These are phyloP conservation scores for Perizoma affinitatum DNA, from an alignment of 2,888 invertebrate genomes.

Conservation along the genomic window DNA sequence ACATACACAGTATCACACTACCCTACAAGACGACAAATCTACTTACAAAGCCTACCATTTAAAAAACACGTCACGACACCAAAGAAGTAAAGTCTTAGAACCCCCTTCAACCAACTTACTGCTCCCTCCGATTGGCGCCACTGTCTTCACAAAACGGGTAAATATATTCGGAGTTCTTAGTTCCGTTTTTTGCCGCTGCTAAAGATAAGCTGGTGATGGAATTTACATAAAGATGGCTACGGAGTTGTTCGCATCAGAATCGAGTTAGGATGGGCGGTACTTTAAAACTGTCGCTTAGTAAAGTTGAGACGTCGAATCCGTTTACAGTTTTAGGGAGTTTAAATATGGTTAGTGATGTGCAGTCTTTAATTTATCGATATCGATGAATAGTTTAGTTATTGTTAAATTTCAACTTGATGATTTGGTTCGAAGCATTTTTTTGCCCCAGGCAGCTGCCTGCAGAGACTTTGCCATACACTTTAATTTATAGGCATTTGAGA, in stretches of 20 bases:
- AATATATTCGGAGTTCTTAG: conserved; percentile 35
- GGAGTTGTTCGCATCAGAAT: conserved; percentile 74
- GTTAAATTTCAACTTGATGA: no score
- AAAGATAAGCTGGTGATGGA: conserved; percentile 58
- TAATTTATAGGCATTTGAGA: no score
- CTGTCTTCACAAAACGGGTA: conserved; percentile 33
- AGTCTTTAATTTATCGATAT: conserved; percentile 16
- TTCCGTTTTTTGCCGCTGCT: conserved; percentile 46
- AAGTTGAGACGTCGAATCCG: conserved; percentile 77
- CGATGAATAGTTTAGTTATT: background rate
- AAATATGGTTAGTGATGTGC: conserved; percentile 47
- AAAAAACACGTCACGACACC: conserved; percentile 69
- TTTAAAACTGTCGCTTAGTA: conserved; percentile 81
- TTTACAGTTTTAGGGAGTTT: conserved; percentile 75
- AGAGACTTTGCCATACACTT: no score
- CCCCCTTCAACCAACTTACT: conserved; percentile 45
- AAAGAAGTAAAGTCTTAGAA: conserved; percentile 62
- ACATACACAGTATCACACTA: conserved; percentile 21
- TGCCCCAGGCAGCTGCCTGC: no score
- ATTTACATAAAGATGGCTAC: conserved; percentile 80
- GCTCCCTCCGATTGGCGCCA: conserved; percentile 36
- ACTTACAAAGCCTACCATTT: conserved; percentile 64
- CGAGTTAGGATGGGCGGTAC: conserved; percentile 76
- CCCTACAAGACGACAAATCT: conserved; percentile 51
- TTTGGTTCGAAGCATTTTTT: no score